Base-by-base conservation (phyloP, 2,797 vertebrate species). In the Cyclopterus lumpus region DNA sequence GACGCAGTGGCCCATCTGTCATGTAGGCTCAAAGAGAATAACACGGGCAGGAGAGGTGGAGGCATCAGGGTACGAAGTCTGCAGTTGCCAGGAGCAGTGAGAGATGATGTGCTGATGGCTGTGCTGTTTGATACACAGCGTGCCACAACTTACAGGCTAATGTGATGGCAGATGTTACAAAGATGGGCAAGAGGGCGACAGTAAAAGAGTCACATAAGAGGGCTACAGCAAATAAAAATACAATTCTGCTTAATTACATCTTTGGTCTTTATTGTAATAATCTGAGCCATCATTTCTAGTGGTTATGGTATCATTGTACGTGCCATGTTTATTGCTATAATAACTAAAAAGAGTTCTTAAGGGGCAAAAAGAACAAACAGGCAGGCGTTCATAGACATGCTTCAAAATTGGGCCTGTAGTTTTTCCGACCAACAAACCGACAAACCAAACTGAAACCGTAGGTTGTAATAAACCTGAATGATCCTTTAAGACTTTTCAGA, bases 1-100 rank as follows among this genome's bases (percentile, higher is more conserved):
- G 71, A 87, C 89, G 91, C 82, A 57, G 77, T 18, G n/a, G 59
- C 67, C 89, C 88, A 93, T 93, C 92, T 93, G 92, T 92, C 83
- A 69, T 46, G 68, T n/a, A 38, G 77, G 67, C 61, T 81, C 74
- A 84, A 26, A 59, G 66, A 85, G 53, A 42, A 67, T 77, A 73
- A 74, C 18, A 5, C 55, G 74, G 58, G 40, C 61, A 62, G 34
- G 59, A 78, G 74, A 73, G 71, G 49, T 63, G 75, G 71, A 66
- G 46, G 67, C 68, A 67, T 68, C 44, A 36, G 67, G 71, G 51
- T 62, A 62, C 71, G 46, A 73, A 73, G 66, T 61, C 57, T 79
- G 70, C 69, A 67, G 67, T 68, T 77, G 68, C 66, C 59, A 58
- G 20, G 54, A 77, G 30, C 60, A 79, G 55, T 55, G 58, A 75